Conservation (phyloP, 2,888 invertebrate species). For the Bedellia somnulentella region DNA sequence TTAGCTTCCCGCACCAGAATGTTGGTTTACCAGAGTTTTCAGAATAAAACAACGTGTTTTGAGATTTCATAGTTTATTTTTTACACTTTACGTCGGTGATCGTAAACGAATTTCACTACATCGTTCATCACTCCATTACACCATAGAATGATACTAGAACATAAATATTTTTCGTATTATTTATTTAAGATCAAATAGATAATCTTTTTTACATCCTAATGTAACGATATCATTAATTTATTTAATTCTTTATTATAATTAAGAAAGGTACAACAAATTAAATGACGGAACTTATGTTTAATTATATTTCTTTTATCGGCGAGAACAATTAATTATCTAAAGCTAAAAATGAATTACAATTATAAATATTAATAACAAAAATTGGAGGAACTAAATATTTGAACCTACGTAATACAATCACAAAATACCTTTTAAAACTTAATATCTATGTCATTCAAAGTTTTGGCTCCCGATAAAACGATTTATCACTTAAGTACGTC, state of each 20-base stretch:
- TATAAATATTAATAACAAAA: slow-evolving; percentile 56
- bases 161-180: slow-evolving; percentile 54
- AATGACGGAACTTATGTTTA: slow-evolving; percentile 51
- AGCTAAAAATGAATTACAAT: slow-evolving; percentile 34
- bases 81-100: slow-evolving; percentile 57
- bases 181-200: slow-evolving; percentile 61
- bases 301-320: slow-evolving; percentile 43
- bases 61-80: slow-evolving; percentile 56
- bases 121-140: slow-evolving; percentile 52
- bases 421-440: slow-evolving; percentile 15
- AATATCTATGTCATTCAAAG: slow-evolving; percentile 30
- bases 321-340: slow-evolving; percentile 44
- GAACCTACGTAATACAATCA: slow-evolving; percentile 45
- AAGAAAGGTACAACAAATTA: slow-evolving; percentile 57
- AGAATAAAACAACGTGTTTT: too few relatives aligned
- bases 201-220: slow-evolving; percentile 61
- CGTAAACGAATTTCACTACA: slow-evolving; percentile 60
- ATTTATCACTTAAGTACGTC: too few relatives aligned
- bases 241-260: slow-evolving; percentile 55
- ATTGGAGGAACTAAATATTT: slow-evolving; percentile 57
- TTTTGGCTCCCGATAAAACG: slow-evolving; percentile 46
- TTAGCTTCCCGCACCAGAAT: too few relatives aligned
- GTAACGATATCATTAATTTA: slow-evolving; percentile 53
- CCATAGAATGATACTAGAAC: slow-evolving; percentile 58
- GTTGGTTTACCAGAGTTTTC: too few relatives aligned